Conservation (phyloP, 2,797 vertebrate genomes). For the Psittacula echo region DNA sequence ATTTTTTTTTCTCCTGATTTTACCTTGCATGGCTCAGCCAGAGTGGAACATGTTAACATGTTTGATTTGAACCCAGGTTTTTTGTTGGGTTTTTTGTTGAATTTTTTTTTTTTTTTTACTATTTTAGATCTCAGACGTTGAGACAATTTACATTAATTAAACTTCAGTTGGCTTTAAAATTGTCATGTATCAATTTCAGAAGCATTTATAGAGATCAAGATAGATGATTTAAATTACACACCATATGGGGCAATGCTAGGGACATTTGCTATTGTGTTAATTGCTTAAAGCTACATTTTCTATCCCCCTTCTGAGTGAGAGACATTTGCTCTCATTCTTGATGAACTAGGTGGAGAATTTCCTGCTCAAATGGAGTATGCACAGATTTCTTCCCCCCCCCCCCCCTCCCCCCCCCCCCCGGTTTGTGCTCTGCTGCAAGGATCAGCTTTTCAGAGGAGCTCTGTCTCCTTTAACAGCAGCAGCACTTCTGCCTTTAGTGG, state of each 20-base stretch:
- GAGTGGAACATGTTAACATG: neutral
- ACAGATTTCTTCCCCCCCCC: neutral
- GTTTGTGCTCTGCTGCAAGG: neutral
- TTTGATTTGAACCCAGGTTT: conserved; percentile 18
- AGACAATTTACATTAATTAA: conserved; percentile 61
- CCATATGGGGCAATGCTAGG: conserved; percentile 60
- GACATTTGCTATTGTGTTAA: conserved; percentile 69
- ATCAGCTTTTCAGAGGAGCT: neutral
- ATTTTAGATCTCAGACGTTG: conserved; percentile 27
- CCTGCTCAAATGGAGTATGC: neutral
- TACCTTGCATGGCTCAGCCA: neutral
- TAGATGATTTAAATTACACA: conserved; percentile 59
- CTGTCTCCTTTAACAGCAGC: neutral
- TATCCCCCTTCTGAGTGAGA: conserved; percentile 24
- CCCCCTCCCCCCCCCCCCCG: too few relatives aligned
- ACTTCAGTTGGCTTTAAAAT: conserved; percentile 54
- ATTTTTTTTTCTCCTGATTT: fast-evolving
- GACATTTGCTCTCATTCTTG: conserved; percentile 2
- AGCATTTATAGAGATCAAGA: conserved; percentile 39
- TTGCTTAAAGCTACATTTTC: conserved; percentile 61
- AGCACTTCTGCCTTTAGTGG: neutral
- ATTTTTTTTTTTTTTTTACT: neutral
- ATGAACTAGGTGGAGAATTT: neutral
- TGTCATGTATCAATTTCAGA: conserved; percentile 61
- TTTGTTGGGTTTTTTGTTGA: neutral